Conservation (phyloP, 2,888 invertebrate genomes). For the Drosophila neutralis region DNA sequence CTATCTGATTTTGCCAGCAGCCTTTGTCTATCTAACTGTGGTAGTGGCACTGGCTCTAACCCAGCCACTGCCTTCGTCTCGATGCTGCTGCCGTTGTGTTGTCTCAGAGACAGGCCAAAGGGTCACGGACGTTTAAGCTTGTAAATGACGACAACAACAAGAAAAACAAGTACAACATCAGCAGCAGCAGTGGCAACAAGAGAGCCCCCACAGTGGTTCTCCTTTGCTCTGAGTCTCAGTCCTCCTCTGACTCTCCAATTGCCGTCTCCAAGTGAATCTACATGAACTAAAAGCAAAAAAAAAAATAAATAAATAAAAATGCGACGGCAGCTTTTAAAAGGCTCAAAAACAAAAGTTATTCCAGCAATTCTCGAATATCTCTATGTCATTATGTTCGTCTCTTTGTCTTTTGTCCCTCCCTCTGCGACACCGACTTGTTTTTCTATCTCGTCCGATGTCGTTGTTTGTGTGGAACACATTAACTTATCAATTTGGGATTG, state of each 20-base stretch:
- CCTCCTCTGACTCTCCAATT: conserved; percentile 28
- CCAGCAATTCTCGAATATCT: conserved; percentile 51
- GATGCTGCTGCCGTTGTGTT: conserved; percentile 8
- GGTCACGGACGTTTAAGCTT: conserved; percentile 77
- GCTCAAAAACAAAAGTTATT: conserved; percentile 57
- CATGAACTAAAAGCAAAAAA: conserved; percentile 12
- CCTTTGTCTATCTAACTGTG: conserved; percentile 23
- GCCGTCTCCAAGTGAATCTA: conserved; percentile 41
- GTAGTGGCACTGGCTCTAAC: background rate
- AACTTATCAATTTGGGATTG: conserved; percentile 77
- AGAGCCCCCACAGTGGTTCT: conserved; percentile 12
- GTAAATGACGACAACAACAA: conserved; percentile 65
- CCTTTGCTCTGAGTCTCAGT: conserved; percentile 13
- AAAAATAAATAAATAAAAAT: conserved; percentile 28
- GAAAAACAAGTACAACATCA: conserved; percentile 33
- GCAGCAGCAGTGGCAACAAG: conserved; percentile 5
- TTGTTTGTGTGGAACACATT: conserved; percentile 50
- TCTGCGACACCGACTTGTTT: background rate
- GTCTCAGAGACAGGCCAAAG: conserved; percentile 68
- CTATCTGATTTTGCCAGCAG: conserved; percentile 35
- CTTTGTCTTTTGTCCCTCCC: conserved; percentile 13
- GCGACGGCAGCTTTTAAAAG: conserved; percentile 49
- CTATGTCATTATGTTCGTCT: conserved; percentile 36
- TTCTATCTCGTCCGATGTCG: conserved; percentile 6
- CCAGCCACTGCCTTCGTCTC: conserved; percentile 16